Evolutionary conservation across 2,797 vertebrate genomes (phyloP), one percentile per base, ranked within the genome.

Genomic region (Emys orbicularis): DNA sequence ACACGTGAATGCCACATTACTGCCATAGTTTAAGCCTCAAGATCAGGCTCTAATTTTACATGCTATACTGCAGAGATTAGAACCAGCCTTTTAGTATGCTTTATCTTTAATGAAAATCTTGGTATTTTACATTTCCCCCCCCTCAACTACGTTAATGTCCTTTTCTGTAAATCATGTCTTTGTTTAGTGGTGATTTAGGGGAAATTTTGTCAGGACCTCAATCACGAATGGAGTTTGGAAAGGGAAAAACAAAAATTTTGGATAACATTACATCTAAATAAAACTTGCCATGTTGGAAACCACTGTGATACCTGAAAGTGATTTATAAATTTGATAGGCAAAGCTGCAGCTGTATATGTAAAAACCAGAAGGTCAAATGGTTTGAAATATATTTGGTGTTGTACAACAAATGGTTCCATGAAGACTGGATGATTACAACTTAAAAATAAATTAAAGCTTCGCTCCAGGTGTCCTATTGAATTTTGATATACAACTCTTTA

Each of bases 371-470:
- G 25, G 44, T 72, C 65, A 90, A 87, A 87, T 96, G 79, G 15
- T 50, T 77, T 59, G 23, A 74, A 79, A 34, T 82, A 25, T 95
- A 52, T 93, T 86, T 86, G 31, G 18, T 91, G 91, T 82, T 80
- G 80, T n/a, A 79, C 49, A 85, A 85, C 25, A 80, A 95, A 97
- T 89, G 81, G 50, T 86, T 93, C 88, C 47, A 34, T 88, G 90
- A 93, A 79, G 65, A 25, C 81, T 85, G 92, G 82, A 88, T 94
- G 76, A 96, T 86, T 95, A 31, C 86, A 96, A 80, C 27, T 96
- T 93, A 93, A 96, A 95, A 95, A 90, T 79, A 92, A 92, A 96
- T 92, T 90, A 96, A 94, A 96, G 56, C 2, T 50, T 88, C 79
- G 94, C n/a, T 85, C 52, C 84, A 84, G 44, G 90, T 92, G 79